Percentiles rank a stretch among this genome's conserved stretches.
These are phyloP conservation scores for Spilosoma lubricipeda DNA, from an alignment of 2,888 invertebrate genomes.

Conservation along the genomic window DNA sequence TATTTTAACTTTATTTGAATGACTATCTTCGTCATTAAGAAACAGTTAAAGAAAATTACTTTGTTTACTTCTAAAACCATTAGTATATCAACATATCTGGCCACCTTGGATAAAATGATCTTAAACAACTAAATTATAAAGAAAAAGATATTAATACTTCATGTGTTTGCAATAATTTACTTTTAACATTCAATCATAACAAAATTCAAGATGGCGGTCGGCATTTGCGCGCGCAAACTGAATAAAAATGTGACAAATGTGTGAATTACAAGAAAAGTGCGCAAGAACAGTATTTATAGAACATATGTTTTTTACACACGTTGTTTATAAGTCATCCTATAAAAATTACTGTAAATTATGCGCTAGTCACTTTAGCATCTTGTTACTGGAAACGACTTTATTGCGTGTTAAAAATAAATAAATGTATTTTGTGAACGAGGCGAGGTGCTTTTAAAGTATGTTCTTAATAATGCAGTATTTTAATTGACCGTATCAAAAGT, in stretches of 20 bases:
- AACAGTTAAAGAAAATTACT: neutral
- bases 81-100: constrained; percentile 17
- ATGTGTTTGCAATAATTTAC: constrained; percentile 30
- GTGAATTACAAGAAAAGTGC: constrained; percentile 64
- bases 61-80: neutral
- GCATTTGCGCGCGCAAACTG: constrained; percentile 34
- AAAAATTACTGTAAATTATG: constrained; percentile 51
- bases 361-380: constrained; percentile 39
- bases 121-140: constrained; percentile 21
- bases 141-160: constrained; percentile 29
- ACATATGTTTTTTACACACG: constrained; percentile 33
- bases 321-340: constrained; percentile 45
- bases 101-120: constrained; percentile 8
- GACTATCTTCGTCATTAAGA: neutral
- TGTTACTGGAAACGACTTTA: constrained; percentile 45
- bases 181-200: constrained; percentile 43
- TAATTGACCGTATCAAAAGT: neutral
- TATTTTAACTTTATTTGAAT: neutral
- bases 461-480: neutral
- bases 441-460: neutral
- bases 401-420: constrained; percentile 17
- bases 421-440: neutral
- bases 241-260: constrained; percentile 67
- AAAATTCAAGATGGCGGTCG: constrained; percentile 28
- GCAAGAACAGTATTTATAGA: constrained; percentile 59